Conservation (phyloP, 2,888 invertebrate genomes). For the Gerosis bhagava region DNA sequence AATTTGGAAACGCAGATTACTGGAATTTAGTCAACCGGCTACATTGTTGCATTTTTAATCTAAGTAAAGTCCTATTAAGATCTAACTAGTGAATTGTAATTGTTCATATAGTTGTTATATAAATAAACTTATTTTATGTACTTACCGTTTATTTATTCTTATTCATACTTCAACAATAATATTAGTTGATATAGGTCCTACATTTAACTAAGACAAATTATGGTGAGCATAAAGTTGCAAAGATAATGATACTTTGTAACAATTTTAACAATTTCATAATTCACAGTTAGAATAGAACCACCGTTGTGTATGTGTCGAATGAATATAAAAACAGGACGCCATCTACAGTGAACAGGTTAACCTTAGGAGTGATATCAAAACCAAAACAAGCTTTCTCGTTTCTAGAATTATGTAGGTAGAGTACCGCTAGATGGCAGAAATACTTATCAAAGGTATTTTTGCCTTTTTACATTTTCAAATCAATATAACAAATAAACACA, state of each 20-base stretch:
- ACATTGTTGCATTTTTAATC: slow-evolving; percentile 35
- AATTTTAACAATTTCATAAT: no score
- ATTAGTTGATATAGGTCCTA: no score
- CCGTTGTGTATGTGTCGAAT: no score
- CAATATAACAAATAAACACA: no score
- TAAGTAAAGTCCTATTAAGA: slow-evolving; percentile 50
- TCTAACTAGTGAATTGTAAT: slow-evolving; percentile 55
- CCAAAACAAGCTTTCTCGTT: no score
- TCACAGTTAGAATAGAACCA: no score
- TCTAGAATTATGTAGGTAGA: no score
- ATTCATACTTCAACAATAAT: no score
- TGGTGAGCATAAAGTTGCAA: no score
- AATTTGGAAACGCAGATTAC: neutral
- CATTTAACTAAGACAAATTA: no score
- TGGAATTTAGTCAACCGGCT: slow-evolving; percentile 15
- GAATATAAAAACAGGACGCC: slow-evolving; percentile 8
- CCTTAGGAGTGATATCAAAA: neutral
- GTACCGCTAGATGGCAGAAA: slow-evolving; percentile 24
- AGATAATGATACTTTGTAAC: no score
- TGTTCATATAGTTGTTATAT: slow-evolving; percentile 35
- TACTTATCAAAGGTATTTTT: neutral
- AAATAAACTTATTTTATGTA: slow-evolving; percentile 31
- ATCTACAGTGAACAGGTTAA: slow-evolving; percentile 10
- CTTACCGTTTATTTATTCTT: slow-evolving; percentile 27
- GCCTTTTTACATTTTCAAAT: no score